Conservation (phyloP, 1,140 invertebrate species). For the Tigriopus japonicus region DNA sequence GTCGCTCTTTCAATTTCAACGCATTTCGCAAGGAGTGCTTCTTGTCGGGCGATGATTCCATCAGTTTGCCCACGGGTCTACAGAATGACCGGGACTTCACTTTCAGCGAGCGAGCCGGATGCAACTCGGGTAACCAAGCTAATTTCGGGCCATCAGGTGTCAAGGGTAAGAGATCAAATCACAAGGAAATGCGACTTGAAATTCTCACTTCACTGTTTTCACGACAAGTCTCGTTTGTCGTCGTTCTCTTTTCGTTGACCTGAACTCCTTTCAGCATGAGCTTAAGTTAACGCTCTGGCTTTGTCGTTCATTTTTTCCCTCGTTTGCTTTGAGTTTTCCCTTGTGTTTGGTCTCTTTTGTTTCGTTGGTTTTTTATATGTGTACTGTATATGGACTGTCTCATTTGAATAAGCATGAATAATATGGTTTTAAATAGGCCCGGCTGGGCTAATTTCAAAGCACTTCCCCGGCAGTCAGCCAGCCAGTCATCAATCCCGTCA, state of each 20-base stretch:
- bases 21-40: slow-evolving; percentile 27
- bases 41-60: slow-evolving; percentile 19
- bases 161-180: neutral
- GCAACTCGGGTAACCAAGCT: slow-evolving; percentile 28
- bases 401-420: no score
- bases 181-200: no score
- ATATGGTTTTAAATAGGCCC: no score
- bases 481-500: no score
- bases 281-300: no score
- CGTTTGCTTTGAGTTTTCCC: slow-evolving; percentile 2
- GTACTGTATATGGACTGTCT: no score
- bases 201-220: no score
- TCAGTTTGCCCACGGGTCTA: slow-evolving; percentile 19
- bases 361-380: neutral
- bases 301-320: neutral
- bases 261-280: no score
- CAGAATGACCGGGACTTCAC: slow-evolving; percentile 26
- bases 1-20: slow-evolving; percentile 25
- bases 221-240: neutral
- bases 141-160: neutral
- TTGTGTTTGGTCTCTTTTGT: neutral
- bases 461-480: no score
- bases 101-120: slow-evolving; percentile 30
- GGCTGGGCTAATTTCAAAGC: no score
- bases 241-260: no score